Conservation (phyloP, 2,797 vertebrate species). For the Spea hammondii region DNA sequence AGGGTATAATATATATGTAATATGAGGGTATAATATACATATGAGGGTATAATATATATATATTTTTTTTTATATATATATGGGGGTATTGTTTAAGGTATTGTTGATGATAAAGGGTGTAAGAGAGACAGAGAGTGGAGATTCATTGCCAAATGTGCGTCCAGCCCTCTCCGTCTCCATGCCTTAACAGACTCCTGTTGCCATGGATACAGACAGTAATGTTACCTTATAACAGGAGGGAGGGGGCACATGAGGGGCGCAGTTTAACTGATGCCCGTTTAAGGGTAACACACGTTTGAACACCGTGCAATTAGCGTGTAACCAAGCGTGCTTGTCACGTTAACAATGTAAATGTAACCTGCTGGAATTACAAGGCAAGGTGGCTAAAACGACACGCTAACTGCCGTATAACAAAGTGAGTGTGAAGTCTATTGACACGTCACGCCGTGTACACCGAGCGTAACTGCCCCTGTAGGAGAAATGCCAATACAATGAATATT, state of each 20-base stretch:
- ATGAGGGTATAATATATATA: not conserved
- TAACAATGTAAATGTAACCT: slow-evolving; percentile 14
- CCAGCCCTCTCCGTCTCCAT: slow-evolving; percentile 29
- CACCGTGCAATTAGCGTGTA: slow-evolving; percentile 31
- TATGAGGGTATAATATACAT: too few relatives aligned
- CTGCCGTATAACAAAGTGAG: too few relatives aligned
- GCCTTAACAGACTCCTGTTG: slow-evolving; percentile 38
- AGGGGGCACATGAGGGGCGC: slow-evolving; percentile 15
- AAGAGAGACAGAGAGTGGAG: slow-evolving; percentile 12
- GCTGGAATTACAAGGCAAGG: not conserved
- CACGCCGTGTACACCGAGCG: too few relatives aligned
- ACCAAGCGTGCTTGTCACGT: not conserved
- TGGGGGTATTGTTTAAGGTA: not conserved
- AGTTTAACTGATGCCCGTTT: slow-evolving; percentile 43
- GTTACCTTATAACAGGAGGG: slow-evolving; percentile 33
- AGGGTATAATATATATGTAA: too few relatives aligned
- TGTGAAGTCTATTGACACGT: too few relatives aligned
- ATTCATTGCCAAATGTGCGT: slow-evolving; percentile 20
- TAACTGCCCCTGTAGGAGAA: too few relatives aligned
- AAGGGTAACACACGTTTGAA: slow-evolving; percentile 30
- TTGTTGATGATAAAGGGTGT: slow-evolving; percentile 24
- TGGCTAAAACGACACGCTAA: too few relatives aligned
- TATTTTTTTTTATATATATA: not conserved
- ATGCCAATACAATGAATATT: too few relatives aligned
- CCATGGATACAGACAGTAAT: slow-evolving; percentile 49